These are phyloP conservation scores for Automeris io DNA, from an alignment of 2,888 invertebrate genomes.

Conservation along the genomic window DNA sequence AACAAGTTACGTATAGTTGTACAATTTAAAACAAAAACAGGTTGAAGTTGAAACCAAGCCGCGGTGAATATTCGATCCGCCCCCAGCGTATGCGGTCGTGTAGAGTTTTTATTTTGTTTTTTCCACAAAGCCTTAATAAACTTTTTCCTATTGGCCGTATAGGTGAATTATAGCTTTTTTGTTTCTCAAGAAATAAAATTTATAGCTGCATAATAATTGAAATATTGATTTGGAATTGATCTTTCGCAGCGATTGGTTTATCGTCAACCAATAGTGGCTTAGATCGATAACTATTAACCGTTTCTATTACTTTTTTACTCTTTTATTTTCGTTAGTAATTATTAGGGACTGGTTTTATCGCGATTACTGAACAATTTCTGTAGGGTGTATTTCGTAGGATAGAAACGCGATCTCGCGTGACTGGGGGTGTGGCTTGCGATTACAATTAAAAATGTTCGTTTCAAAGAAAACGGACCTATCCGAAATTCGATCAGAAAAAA, in stretches of 20 bases:
- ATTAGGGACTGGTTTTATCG: slow-evolving; percentile 37
- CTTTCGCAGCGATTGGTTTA: slow-evolving; percentile 28
- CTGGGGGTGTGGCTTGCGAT: slow-evolving; percentile 61
- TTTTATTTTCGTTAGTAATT: slow-evolving; percentile 10
- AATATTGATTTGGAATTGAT: slow-evolving; percentile 44
- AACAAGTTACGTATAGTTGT: slow-evolving; percentile 16
- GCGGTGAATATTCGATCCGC: slow-evolving; percentile 52
- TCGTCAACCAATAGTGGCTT: slow-evolving; percentile 36
- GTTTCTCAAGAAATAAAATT: slow-evolving; percentile 57
- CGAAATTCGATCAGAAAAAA: slow-evolving; percentile 27
- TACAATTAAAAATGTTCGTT: slow-evolving; percentile 64
- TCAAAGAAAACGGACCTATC: slow-evolving; percentile 23
- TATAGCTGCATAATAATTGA: slow-evolving; percentile 58
- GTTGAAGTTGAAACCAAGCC: slow-evolving; percentile 49
- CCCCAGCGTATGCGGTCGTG: slow-evolving; percentile 49
- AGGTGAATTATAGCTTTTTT: slow-evolving; percentile 59
- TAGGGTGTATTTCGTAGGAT: slow-evolving; percentile 23
- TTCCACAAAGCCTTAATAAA: slow-evolving; percentile 50
- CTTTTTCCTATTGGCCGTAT: slow-evolving; percentile 71
- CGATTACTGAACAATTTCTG: slow-evolving; percentile 26
- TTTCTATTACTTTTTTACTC: slow-evolving; percentile 19
- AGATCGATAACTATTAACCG: slow-evolving; percentile 30
- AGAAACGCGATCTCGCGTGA: slow-evolving; percentile 75
- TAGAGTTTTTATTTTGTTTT: slow-evolving; percentile 45
- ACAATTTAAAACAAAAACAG: slow-evolving; percentile 54